Percentiles rank a stretch among this genome's conserved stretches.
These are phyloP conservation scores for Platichthys stellatus DNA, from an alignment of 2,113 vertebrate species.

Conservation along the genomic window DNA sequence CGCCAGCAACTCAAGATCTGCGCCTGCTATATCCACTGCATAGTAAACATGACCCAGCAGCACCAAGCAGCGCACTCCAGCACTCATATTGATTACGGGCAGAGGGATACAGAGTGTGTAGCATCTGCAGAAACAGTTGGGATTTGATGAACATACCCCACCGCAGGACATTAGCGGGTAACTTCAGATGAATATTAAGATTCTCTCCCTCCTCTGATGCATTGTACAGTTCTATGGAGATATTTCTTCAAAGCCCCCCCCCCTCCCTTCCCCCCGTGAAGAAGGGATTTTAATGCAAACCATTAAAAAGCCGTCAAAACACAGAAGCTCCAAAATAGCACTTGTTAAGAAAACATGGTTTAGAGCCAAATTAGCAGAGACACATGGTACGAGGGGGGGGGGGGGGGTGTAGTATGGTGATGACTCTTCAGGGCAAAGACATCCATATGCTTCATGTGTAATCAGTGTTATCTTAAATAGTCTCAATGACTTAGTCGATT, in stretches of 20 bases:
- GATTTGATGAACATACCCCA: slow-evolving; percentile 56
- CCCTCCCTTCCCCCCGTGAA: too few species aligned
- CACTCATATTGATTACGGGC: slow-evolving; percentile 48
- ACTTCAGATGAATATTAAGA: slow-evolving; percentile 36
- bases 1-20: slow-evolving; percentile 46
- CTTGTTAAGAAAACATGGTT: too few species aligned
- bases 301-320: neutral
- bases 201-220: neutral
- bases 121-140: slow-evolving; percentile 61
- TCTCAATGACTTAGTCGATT: neutral
- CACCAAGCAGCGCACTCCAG: slow-evolving; percentile 41
- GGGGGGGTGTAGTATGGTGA: too few species aligned
- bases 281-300: neutral
- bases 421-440: neutral
- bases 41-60: slow-evolving; percentile 61
- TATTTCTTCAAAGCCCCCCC: neutral
- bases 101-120: slow-evolving; percentile 42
- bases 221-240: neutral
- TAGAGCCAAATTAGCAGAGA: neutral
- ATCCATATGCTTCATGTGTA: neutral
- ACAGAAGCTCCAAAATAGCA: neutral
- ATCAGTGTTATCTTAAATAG: neutral
- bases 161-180: slow-evolving; percentile 23
- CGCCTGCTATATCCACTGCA: slow-evolving; percentile 41
- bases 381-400: neutral